These are phyloP conservation scores for Chaenodraco wilsoni DNA, from an alignment of 2,797 vertebrate species.

Conservation along the genomic window DNA sequence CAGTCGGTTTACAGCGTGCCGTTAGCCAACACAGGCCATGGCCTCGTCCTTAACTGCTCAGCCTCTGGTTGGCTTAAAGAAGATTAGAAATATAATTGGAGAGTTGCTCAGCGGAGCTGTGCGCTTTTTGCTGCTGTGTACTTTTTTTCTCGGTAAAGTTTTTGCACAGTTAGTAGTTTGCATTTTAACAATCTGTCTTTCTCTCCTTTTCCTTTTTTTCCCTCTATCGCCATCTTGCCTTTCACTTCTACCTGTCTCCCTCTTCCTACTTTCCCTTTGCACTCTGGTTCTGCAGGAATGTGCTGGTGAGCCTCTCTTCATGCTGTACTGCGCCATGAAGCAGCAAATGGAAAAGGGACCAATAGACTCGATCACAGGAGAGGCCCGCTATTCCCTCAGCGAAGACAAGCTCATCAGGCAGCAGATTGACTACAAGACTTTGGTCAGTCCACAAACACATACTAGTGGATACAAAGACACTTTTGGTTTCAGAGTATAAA, in stretches of 20 bases:
- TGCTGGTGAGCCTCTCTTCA: constrained; percentile 88
- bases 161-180: constrained; percentile 26
- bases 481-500: background rate
- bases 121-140: constrained; percentile 35
- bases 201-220: background rate
- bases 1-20: constrained; percentile 29
- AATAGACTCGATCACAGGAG: constrained; percentile 97
- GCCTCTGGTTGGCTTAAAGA: constrained; percentile 38
- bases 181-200: constrained; percentile 25
- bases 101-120: constrained; percentile 41
- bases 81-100: constrained; percentile 58
- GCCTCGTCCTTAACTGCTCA: constrained; percentile 53
- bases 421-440: constrained; percentile 99
- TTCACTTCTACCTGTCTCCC: background rate
- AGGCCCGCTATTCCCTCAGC: constrained; percentile 97
- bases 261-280: background rate
- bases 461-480: constrained; percentile 3
- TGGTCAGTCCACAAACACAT: constrained; percentile 85
- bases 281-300: constrained; percentile 56
- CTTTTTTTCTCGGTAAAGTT: constrained; percentile 21
- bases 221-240: background rate
- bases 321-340: constrained; percentile 99
- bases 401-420: constrained; percentile 99
- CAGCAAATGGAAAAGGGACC: constrained; percentile 99
- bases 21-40: constrained; percentile 52